Base-by-base conservation (phyloP, 2,888 invertebrate genomes). In the Xestia rhomboidea region DNA sequence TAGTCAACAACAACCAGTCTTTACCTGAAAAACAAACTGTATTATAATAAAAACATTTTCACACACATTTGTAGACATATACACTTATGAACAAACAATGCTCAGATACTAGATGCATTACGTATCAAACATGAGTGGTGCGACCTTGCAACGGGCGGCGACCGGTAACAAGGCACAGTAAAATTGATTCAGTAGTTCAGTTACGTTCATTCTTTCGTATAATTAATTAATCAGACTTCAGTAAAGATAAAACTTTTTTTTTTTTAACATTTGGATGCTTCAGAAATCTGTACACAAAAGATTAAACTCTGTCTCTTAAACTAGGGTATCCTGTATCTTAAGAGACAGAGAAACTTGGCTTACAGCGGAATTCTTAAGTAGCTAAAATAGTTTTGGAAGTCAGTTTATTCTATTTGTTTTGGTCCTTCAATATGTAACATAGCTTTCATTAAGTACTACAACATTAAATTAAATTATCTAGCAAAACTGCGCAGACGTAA, bases 71-170 rank as follows among this genome's bases (percentile, higher is more conserved):
- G 6, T 51, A 49, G 46, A 62, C 24, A 57, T 11, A 15, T 24
- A 54, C 18, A 7, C 34, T 57, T 63, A 68, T 54, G 15, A 27
- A 77, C 72, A 79, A 88, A 86, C 80, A 88, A 86, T 86, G 76
- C 84, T 76, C 71, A 80, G 68, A 78, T 83, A 85, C 83, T 86
- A 78, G 80, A 82, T 87, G 87, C 87, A 77, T 79, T 83, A 86
- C 81, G 83, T 79, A 77, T 87, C 77, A 70, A 73, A 83, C 81
- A 82, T 81, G 79, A 88, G 77, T 78, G 60, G 41, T 81, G 73
- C 76, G 85, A 83, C 89, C 89, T 89, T 89, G 87, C 82, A 82
- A 77, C 73, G 77, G 80, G 66, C 75, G 79, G 71, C 82, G 74
- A 84, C 82, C 78, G 81, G 81, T 78, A 81, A 76, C 75, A 54